Conservation (phyloP, 2,113 vertebrate genomes). For the Halcyon senegalensis region DNA sequence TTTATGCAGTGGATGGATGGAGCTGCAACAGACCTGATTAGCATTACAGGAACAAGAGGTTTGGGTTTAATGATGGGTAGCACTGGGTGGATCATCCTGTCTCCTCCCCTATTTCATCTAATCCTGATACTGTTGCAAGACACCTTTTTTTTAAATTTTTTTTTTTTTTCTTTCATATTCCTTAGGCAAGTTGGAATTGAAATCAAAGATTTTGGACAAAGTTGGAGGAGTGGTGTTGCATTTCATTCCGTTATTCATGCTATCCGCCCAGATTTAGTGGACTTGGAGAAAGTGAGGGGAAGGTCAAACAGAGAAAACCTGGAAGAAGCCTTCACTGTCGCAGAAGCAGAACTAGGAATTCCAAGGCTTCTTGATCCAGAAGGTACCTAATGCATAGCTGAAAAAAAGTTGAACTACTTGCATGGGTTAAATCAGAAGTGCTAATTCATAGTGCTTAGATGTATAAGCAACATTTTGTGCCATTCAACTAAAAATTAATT, state of each 20-base stretch:
- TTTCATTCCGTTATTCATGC: slow-evolving; percentile 93
- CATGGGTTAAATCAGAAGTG: not conserved
- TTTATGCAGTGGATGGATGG: not conserved
- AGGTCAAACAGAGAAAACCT: slow-evolving; percentile 90
- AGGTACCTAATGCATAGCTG: slow-evolving; percentile 72
- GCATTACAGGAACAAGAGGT: not conserved
- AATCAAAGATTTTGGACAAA: slow-evolving; percentile 93
- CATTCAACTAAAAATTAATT: not conserved
- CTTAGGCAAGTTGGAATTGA: slow-evolving; percentile 87
- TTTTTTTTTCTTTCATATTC: not conserved
- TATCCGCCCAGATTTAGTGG: slow-evolving; percentile 90
- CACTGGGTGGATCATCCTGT: not conserved
- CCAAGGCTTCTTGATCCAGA: slow-evolving; percentile 95
- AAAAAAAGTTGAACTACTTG: not conserved
- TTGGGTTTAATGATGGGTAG: not conserved
- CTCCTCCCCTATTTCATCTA: not conserved
- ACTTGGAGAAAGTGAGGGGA: slow-evolving; percentile 86
- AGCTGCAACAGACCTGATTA: not conserved
- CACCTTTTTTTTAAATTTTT: not conserved
- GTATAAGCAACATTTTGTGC: not conserved
- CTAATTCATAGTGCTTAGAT: not conserved
- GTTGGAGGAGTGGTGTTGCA: slow-evolving; percentile 93
- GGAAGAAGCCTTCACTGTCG: slow-evolving; percentile 90
- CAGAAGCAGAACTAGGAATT: slow-evolving; percentile 90
- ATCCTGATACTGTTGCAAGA: not conserved